Base-by-base conservation (phyloP, 2,797 vertebrate species). In the Morus bassanus region DNA sequence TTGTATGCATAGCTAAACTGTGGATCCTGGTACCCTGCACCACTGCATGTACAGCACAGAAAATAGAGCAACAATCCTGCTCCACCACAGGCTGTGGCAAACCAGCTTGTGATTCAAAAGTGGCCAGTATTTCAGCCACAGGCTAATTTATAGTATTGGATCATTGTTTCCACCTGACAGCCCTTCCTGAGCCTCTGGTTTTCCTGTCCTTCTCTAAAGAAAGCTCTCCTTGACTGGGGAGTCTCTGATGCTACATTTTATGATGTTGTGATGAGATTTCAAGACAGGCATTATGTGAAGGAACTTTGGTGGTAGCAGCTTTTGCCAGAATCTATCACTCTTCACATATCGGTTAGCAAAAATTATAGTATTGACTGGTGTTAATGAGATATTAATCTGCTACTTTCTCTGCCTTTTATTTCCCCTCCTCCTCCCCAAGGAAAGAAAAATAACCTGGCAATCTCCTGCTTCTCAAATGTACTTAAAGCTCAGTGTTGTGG, bases 391-490 rank as follows among this genome's bases (percentile, higher is more conserved):
- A 77, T 2, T 92, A 41, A 94, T 73, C n/a, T 86, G 50, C 64
- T 89, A 16, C 30, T 86, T 87, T 92, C 51, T 59, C 54, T 91
- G 65, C 30, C 65, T 92, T 95, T 88, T 90, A 17, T 91, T 96
- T 88, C 57, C 61, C 53, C 13, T 67, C 33, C 37, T 65, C 19
- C 41, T 85, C 46, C 61, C 69, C 41, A 85, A 92, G 96, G 91
- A 97, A 93, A 80, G 45, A 65, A 86, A 88, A 94, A 93, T 65
- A 91, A 96, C 75, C 82, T 95, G 91, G 88, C 79, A 88, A 46
- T 91, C 95, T 96, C 87, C 92, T 95, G 92, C 91, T 92, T 97
- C 87, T 97, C 72, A 54, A 96, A 96, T 75, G 93, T 97, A 93
- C 88, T 97, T 97, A 97, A 96, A 96, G 85, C 81, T 96, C 81